These are phyloP conservation scores for Pseudolaguvia tuberculata DNA, from an alignment of 2,113 vertebrate genomes.

Conservation along the genomic window DNA sequence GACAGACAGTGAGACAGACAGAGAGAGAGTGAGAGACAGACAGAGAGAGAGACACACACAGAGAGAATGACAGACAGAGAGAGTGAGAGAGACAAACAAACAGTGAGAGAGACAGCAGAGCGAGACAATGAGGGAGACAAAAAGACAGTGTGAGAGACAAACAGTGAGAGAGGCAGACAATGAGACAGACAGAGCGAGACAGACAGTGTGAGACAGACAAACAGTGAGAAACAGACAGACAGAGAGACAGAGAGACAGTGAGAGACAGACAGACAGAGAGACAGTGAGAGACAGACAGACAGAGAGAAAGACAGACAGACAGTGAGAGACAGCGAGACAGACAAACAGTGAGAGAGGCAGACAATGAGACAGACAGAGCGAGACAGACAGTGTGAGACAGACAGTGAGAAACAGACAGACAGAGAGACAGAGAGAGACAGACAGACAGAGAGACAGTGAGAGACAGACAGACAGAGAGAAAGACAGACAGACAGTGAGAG, in stretches of 20 bases:
- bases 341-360: no score
- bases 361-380: background rate
- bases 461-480: background rate
- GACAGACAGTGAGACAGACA: no score
- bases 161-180: background rate
- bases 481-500: no score
- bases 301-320: background rate
- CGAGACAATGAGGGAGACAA: background rate
- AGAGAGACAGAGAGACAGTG: background rate
- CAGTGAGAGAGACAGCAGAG: background rate
- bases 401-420: background rate
- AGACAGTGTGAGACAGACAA: no score
- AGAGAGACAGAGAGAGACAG: background rate
- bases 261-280: conserved; percentile 69
- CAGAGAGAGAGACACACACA: background rate
- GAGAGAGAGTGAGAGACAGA: background rate
- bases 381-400: background rate
- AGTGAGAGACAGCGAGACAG: no score
- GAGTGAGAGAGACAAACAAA: background rate
- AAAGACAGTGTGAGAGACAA: no score
- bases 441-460: background rate
- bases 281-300: conserved; percentile 65
- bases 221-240: background rate
- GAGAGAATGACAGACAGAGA: background rate
- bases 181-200: background rate